These are phyloP conservation scores for Megalurothrips usitatus DNA, from an alignment of 2,888 invertebrate species.

Conservation along the genomic window DNA sequence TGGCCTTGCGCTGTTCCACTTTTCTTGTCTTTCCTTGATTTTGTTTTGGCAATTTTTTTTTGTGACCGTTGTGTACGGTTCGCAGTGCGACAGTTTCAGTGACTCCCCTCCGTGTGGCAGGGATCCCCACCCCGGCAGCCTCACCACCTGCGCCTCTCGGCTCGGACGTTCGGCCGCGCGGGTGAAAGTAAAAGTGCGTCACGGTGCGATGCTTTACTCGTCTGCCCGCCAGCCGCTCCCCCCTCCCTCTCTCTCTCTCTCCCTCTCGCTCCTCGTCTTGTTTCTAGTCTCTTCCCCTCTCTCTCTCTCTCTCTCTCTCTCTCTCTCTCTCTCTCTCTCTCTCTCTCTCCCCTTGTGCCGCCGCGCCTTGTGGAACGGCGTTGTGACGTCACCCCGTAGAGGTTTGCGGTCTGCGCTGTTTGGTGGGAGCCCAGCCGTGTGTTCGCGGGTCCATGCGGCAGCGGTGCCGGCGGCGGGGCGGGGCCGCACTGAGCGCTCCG, in stretches of 20 bases:
- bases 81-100: too few relatives aligned
- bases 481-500: background rate
- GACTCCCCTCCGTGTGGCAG: too few relatives aligned
- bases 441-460: background rate
- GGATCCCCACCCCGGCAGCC: too few relatives aligned
- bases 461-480: too few relatives aligned
- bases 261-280: background rate
- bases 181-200: constrained; percentile 24
- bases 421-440: background rate
- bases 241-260: background rate
- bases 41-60: too few relatives aligned
- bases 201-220: constrained; percentile 7
- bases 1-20: too few relatives aligned
- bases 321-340: too few relatives aligned
- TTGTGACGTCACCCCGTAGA: too few relatives aligned
- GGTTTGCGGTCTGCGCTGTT: too few relatives aligned
- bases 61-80: too few relatives aligned
- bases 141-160: background rate
- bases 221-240: background rate
- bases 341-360: background rate
- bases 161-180: background rate
- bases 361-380: background rate
- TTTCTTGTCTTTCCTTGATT: too few relatives aligned
- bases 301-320: background rate
- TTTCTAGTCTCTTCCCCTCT: background rate